phyloP scores from a whole-genome alignment of 2,797 vertebrate species.

The Eulemur rubriventer region DNA sequence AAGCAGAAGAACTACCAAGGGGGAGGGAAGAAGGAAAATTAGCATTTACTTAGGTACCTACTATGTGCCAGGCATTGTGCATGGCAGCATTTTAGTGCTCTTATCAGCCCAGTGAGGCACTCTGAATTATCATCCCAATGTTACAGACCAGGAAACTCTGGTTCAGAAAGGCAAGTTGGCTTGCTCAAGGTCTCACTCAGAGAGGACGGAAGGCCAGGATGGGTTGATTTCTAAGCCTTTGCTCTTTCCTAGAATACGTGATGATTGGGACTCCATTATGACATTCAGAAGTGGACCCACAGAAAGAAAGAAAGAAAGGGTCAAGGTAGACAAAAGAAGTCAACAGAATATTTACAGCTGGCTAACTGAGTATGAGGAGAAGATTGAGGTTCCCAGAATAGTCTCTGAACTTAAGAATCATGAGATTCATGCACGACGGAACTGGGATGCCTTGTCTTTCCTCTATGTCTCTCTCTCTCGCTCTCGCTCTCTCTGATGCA shows the following conservation, averaged over 20 bases:
- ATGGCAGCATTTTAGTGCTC: background rate
- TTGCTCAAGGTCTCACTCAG: background rate
- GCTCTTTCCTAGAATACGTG: background rate
- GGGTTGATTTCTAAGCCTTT: background rate
- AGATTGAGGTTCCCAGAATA: background rate
- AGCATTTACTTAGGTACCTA: background rate
- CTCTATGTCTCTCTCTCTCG: background rate
- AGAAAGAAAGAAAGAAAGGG: background rate
- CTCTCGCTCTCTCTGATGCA: background rate
- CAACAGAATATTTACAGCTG: background rate
- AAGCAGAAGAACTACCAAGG: background rate
- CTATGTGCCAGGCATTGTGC: background rate
- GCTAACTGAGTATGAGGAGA: background rate
- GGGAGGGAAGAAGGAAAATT: background rate
- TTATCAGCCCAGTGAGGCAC: background rate
- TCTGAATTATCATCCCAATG: background rate
- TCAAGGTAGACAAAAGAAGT: background rate
- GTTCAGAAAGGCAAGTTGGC: background rate
- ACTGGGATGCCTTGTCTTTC: background rate
- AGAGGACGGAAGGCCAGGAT: background rate
- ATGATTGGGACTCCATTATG: background rate
- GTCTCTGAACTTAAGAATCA: background rate
- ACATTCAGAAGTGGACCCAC: background rate
- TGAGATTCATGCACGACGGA: background rate
- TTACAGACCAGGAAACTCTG: background rate